phyloP scores from a whole-genome alignment of 2,113 vertebrate species.

The Hystrix cristata region DNA sequence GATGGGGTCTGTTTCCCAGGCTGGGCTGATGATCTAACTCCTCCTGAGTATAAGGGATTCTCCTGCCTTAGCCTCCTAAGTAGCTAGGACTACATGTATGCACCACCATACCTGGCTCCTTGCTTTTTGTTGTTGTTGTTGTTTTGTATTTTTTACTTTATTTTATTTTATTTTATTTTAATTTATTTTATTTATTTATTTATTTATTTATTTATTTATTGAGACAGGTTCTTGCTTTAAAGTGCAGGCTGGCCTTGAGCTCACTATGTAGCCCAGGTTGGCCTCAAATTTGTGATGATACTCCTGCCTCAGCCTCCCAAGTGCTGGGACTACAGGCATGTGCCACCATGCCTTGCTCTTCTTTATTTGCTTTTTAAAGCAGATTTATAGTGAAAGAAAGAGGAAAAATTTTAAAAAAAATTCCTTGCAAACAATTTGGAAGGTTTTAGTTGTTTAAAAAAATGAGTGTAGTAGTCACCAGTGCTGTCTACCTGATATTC shows the following conservation, averaged over 20 bases:
- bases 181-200: no score
- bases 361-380: slow-evolving; percentile 23
- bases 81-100: neutral
- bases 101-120: neutral
- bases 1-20: neutral
- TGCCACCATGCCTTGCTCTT: neutral
- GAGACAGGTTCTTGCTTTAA: neutral
- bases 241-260: neutral
- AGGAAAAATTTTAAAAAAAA: neutral
- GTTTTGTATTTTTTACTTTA: no score
- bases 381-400: neutral
- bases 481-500: neutral
- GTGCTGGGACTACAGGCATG: neutral
- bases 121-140: neutral
- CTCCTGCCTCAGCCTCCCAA: neutral
- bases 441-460: slow-evolving; percentile 20
- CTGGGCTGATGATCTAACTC: neutral
- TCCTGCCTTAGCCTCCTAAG: neutral
- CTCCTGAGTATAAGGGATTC: neutral
- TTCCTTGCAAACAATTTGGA: slow-evolving; percentile 30
- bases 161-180: no score
- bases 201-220: neutral
- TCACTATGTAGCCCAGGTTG: neutral
- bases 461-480: neutral
- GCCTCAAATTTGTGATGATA: neutral